Evolutionary conservation across 2,113 vertebrate species (phyloP), one percentile per base, ranked within the genome.

Genomic region (Dolichotis patagonum): DNA sequence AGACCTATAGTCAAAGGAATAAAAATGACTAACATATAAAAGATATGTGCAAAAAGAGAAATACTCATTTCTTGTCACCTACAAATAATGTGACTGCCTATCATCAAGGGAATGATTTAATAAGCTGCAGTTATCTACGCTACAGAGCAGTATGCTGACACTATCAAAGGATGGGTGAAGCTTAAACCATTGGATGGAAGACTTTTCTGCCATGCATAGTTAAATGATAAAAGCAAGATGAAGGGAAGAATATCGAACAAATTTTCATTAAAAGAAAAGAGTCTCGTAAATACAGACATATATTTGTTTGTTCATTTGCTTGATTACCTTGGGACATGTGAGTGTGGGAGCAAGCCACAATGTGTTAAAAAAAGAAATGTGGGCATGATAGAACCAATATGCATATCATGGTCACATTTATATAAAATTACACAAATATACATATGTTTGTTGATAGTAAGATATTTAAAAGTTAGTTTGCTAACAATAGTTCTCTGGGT

Each of bases 381-480:
- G 69, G 26, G 54, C 88, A 35, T 7, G 58, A 84, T 86, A 87
- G 75, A 96, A 82, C 20, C 28, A 62, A 41, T 14, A 54, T 91
- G 58, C 24, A 80, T 91, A 52, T 43, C 93, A 81, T 20, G 4
- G 60, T 62, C n/a, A 30, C 46, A 11, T 43, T 80, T 63, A 82
- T 95, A 54, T 94, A 91, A 96, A 96, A 85, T 83, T 86, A 91
- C 38, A 77, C 38, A 91, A 84, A 90, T 83, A 35, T 73, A 11
- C 86, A 60, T 56, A 14, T 89, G 73, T 93, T 91, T 95, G 73
- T 96, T 77, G 90, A 32, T 54, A 30, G 73, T 28, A 83, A 83
- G 63, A 92, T 52, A 94, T 73, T 67, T 92, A 75, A 80, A 85
- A 88, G 11, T 92, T 90, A 80, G 32, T 58, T 93, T 91, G 43